phyloP scores from a whole-genome alignment of 2,113 vertebrate species.

The Pagrus major region DNA sequence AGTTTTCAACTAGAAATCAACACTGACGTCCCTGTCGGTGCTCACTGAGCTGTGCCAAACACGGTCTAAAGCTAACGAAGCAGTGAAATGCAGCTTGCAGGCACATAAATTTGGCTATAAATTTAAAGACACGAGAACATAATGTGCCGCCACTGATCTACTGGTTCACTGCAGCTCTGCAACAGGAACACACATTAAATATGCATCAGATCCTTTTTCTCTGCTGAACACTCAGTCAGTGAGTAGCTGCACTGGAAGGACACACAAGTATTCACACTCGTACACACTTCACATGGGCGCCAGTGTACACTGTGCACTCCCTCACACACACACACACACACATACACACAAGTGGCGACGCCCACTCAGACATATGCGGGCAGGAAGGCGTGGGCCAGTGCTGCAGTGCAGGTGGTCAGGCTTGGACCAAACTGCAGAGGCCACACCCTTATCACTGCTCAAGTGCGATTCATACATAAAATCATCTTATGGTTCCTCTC shows the following conservation, averaged over 20 bases:
- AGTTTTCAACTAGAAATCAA: too few relatives aligned
- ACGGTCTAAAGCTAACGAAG: background rate
- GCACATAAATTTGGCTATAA: background rate
- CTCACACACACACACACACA: constrained; percentile 14
- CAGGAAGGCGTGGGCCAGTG: constrained; percentile 50
- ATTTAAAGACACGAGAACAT: constrained; percentile 42
- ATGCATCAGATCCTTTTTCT: constrained; percentile 66
- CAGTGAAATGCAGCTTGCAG: background rate
- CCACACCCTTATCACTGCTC: constrained; percentile 57
- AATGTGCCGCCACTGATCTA: constrained; percentile 35
- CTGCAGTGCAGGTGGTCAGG: constrained; percentile 76
- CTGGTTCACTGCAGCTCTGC: constrained; percentile 83
- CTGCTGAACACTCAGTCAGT: background rate
- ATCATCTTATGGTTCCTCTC: background rate
- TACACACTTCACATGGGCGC: constrained; percentile 12
- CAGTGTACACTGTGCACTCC: background rate
- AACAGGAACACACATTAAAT: constrained; percentile 78
- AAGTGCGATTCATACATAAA: background rate
- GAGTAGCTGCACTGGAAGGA: constrained; percentile 7
- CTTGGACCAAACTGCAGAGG: constrained; percentile 57
- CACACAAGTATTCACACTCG: constrained; percentile 4
- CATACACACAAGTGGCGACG: constrained; percentile 4
- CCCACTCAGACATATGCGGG: constrained; percentile 7
- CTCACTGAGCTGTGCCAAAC: background rate
- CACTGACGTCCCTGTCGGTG: too few relatives aligned